Evolutionary conservation across 2,113 vertebrate species (phyloP).

Genomic region (Danio rerio): DNA sequence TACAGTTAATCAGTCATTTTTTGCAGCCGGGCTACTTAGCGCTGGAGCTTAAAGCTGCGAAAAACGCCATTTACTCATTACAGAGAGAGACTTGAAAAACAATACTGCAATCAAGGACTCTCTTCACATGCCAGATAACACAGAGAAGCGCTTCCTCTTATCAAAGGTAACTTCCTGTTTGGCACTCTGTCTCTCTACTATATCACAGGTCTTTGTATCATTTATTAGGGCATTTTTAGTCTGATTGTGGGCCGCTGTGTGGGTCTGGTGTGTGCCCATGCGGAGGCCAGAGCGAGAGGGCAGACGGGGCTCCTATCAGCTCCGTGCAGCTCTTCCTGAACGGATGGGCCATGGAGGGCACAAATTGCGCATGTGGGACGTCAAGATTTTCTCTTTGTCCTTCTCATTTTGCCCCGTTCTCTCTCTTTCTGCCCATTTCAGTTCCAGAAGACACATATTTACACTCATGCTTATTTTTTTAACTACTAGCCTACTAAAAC

Average conservation of each 20-base stretch:
- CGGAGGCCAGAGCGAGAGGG: conserved; percentile 22
- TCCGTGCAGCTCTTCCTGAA: conserved; percentile 63
- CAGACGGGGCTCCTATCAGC: conserved; percentile 62
- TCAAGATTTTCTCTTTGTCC: conserved; percentile 25
- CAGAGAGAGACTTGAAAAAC: not conserved
- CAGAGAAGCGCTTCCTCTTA: conserved; percentile 12
- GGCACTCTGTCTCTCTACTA: not conserved
- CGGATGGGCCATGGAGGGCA: conserved; percentile 41
- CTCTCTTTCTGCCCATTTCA: not conserved
- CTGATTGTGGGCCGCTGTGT: not conserved
- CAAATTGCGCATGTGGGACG: conserved; percentile 31
- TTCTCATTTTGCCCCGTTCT: not conserved
- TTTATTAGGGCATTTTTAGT: conserved; percentile 8
- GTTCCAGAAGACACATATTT: not conserved
- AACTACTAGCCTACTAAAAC: not conserved
- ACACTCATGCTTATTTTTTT: not conserved
- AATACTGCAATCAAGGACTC: conserved; percentile 2
- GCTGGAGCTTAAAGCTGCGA: not conserved
- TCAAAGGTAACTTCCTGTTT: conserved; percentile 17
- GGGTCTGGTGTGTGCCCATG: conserved; percentile 12
- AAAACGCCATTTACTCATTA: not conserved
- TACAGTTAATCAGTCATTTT: conserved; percentile 2
- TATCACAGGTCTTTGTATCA: not conserved
- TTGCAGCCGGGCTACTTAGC: not conserved
- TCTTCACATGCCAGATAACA: not conserved